Percentiles rank a stretch among this genome's conserved stretches.
phyloP scores from a whole-genome alignment of 1,140 invertebrate species.

The Holcopasites calliopsidis region DNA sequence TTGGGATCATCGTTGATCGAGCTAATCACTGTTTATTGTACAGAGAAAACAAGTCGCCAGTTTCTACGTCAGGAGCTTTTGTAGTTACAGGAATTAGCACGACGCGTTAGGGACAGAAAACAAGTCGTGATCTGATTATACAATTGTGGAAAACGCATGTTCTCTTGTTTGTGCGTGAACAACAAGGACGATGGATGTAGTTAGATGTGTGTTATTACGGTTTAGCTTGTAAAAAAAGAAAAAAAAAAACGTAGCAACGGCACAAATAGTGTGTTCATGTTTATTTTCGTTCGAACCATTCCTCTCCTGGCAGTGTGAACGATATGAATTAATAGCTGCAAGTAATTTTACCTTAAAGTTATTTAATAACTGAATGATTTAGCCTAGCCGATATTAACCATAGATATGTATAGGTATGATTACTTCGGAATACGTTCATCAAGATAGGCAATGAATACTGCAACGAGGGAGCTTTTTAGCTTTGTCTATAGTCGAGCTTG shows the following conservation, averaged over 20 bases:
- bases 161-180: background rate
- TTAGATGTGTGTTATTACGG: background rate
- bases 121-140: background rate
- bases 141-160: background rate
- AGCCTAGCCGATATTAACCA: too few species aligned
- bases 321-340: background rate
- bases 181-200: background rate
- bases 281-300: background rate
- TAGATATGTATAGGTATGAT: too few species aligned
- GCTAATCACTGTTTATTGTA: background rate
- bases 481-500: too few species aligned
- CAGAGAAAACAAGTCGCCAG: background rate
- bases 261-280: background rate
- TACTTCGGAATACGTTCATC: too few species aligned
- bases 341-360: too few species aligned
- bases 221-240: background rate
- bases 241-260: background rate
- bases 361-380: too few species aligned
- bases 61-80: background rate
- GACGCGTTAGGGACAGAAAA: too few species aligned
- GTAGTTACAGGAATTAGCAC: background rate
- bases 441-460: too few species aligned
- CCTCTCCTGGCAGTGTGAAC: background rate
- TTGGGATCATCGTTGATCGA: background rate
- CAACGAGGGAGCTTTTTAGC: too few species aligned